These are phyloP conservation scores for Chloroclysta siterata DNA, from an alignment of 2,888 invertebrate genomes.

Conservation along the genomic window DNA sequence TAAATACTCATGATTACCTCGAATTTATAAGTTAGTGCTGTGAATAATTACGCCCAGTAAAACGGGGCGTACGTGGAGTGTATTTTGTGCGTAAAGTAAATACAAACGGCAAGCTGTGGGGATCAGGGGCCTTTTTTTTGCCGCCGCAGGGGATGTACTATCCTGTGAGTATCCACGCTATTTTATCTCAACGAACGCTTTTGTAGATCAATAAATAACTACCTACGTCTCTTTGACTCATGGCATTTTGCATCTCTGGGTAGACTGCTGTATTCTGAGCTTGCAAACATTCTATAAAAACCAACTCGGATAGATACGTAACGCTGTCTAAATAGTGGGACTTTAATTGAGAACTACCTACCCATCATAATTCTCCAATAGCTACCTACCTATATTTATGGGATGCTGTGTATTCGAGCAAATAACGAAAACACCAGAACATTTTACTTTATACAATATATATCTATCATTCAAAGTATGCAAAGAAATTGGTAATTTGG, in stretches of 20 bases:
- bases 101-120: slow-evolving; percentile 98
- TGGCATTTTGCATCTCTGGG: slow-evolving; percentile 28
- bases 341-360: background rate
- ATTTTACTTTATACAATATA: background rate
- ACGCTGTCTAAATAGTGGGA: slow-evolving; percentile 7
- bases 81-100: slow-evolving; percentile 86
- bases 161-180: slow-evolving; percentile 90
- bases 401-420: background rate
- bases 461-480: background rate
- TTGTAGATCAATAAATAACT: slow-evolving; percentile 35
- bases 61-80: slow-evolving; percentile 79
- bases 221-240: slow-evolving; percentile 18
- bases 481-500: slow-evolving; percentile 21
- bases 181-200: slow-evolving; percentile 27
- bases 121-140: slow-evolving; percentile 97
- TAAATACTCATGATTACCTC: slow-evolving; percentile 81
- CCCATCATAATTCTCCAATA: no score
- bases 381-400: no score
- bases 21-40: slow-evolving; percentile 81
- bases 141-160: slow-evolving; percentile 98
- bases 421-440: background rate
- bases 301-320: slow-evolving; percentile 27
- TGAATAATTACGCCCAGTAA: slow-evolving; percentile 73
- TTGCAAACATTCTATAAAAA: slow-evolving; percentile 20
- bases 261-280: background rate